These are phyloP conservation scores for Pristionchus exspectatus DNA, from an alignment of 2,888 invertebrate species.

Conservation along the genomic window DNA sequence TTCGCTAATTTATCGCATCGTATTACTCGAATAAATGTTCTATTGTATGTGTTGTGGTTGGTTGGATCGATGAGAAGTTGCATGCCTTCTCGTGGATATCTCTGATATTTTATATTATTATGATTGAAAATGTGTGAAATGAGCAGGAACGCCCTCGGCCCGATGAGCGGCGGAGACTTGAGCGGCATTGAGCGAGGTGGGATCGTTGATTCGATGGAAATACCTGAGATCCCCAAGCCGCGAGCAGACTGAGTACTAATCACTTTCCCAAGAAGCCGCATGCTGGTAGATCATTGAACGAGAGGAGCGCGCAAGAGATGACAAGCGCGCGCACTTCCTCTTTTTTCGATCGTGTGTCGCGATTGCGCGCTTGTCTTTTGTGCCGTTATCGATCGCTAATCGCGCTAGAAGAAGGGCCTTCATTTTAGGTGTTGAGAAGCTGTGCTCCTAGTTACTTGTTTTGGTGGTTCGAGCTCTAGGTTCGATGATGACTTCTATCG, in stretches of 20 bases:
- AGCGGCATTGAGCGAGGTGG: constrained; percentile 34
- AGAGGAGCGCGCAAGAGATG: background rate
- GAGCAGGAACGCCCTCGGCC: background rate
- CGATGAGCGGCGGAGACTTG: constrained; percentile 47
- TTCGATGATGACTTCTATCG: too few species aligned
- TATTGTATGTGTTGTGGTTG: background rate
- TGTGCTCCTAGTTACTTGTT: too few species aligned
- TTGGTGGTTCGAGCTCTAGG: too few species aligned
- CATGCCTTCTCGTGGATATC: background rate
- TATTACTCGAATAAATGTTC: constrained; percentile 18
- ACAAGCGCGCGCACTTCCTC: background rate
- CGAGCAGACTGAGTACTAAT: too few species aligned
- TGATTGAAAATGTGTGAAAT: background rate
- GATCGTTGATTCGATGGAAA: background rate
- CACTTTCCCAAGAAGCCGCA: background rate
- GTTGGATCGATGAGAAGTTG: background rate
- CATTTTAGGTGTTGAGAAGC: too few species aligned
- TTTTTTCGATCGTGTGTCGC: background rate
- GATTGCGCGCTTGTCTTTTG: background rate
- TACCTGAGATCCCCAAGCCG: too few species aligned
- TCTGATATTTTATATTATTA: background rate
- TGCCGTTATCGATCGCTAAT: background rate
- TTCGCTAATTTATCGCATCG: constrained; percentile 8
- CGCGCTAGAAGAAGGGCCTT: too few species aligned
- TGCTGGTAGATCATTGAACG: background rate